Evolutionary conservation across 2,113 vertebrate species (phyloP), one percentile per base, ranked within the genome.

Genomic region (Protomyctophum bolini): DNA sequence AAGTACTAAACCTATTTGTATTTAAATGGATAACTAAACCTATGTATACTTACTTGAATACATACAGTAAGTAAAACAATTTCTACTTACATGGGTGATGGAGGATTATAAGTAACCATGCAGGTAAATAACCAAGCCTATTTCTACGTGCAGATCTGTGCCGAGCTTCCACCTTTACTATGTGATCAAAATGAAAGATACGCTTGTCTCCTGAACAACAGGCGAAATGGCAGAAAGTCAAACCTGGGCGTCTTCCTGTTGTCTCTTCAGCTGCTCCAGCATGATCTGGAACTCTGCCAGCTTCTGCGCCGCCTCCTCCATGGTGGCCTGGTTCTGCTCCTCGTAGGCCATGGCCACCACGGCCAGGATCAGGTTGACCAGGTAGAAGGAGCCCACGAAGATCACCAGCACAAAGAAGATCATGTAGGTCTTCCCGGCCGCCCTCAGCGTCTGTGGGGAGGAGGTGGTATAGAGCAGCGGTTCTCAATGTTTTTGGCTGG

Each of bases 301-400:
- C 70, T 99, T 99, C 88, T 93, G 97, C 78, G 91, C 92, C 0
- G 97, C 97, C 86, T 99, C 97, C 84, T 98, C 97, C 85, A 98
- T 83, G 0, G 97, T 99, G 2, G 97, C 97, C 86, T 99, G 97
- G 89, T 99, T 99, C 93, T 99, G 98, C 79, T 99, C 98, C 84
- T 99, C 98, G 0, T 99, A 99, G 45, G 97, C 97, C 97, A 99
- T 98, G 73, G 98, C 98, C 2, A 99, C 98, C 88, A 99, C 98
- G 89, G 97, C 98, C 94, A 99, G 72, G 66, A 99, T 99, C 60
- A 99, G 92, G 58, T 99, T 99, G 28, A 99, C 97, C 92, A 99
- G 87, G 75, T 99, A 99, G 92, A 99, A 99, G 0, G 98, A 99
- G 0, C 98, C 98, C 95, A 99, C 97, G 11, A 99, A 99, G 88